A percentile compares a stretch with the other conserved stretches of the same genome.
These are phyloP conservation scores for Phthorimaea operculella DNA, from an alignment of 1,140 invertebrate species.

Conservation along the genomic window DNA sequence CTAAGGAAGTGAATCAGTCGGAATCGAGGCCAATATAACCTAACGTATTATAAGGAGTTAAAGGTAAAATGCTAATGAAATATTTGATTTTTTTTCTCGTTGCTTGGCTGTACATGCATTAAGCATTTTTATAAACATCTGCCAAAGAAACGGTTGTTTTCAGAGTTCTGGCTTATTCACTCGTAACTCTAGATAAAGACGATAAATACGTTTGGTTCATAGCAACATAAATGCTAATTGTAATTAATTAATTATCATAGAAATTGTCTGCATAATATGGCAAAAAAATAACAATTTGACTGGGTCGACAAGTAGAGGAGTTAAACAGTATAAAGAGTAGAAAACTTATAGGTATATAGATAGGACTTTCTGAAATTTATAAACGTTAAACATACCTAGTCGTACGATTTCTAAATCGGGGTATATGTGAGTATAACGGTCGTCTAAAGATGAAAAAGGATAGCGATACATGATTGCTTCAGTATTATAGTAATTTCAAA, in stretches of 20 bases:
- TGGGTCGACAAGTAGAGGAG: slow-evolving; percentile 15
- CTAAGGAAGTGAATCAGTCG: no score
- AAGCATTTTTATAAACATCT: slow-evolving; percentile 13
- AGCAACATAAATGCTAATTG: neutral
- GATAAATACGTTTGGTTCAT: neutral
- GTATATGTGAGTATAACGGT: neutral
- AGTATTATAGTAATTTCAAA: no score
- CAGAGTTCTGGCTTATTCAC: neutral
- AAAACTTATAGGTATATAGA: slow-evolving; percentile 37
- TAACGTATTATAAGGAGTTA: neutral
- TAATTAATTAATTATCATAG: slow-evolving; percentile 1
- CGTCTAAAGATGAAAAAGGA: no score
- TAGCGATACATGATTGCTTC: no score
- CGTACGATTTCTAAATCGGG: slow-evolving; percentile 32
- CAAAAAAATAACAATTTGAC: slow-evolving; percentile 9
- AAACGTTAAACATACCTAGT: slow-evolving; percentile 58
- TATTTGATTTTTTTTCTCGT: neutral
- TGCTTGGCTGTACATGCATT: slow-evolving; percentile 13
- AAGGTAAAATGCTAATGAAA: neutral
- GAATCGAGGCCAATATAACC: neutral
- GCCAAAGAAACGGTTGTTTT: slow-evolving; percentile 11
- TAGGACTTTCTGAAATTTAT: slow-evolving; percentile 66
- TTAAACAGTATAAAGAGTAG: slow-evolving; percentile 16
- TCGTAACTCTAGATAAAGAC: neutral
- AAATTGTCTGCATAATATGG: neutral